Conservation (phyloP, 1,140 invertebrate species). For the Temnothorax curvispinosus region DNA sequence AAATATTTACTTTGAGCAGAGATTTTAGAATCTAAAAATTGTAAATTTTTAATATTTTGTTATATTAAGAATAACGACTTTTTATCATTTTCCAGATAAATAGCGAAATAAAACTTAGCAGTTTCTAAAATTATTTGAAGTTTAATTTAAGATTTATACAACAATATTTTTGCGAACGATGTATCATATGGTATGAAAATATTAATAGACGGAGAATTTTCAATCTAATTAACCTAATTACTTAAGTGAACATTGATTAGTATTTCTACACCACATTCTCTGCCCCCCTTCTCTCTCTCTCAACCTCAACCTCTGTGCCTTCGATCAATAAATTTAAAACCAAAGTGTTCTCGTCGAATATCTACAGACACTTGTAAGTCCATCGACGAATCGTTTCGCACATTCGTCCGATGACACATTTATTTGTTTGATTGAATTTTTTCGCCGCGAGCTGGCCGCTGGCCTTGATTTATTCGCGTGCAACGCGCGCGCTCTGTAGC, state of each 20-base stretch:
- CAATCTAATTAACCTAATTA: background rate
- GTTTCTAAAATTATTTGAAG: background rate
- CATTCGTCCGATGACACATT: conserved; percentile 21
- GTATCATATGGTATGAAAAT: background rate
- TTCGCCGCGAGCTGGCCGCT: conserved; percentile 5
- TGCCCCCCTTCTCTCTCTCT: background rate
- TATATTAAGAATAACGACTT: background rate
- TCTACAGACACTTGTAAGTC: background rate
- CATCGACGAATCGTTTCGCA: background rate
- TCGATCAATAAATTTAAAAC: conserved; percentile 16
- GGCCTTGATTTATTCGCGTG: conserved; percentile 41
- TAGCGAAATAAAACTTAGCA: too few species aligned
- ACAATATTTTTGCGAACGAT: background rate
- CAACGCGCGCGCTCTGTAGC: background rate
- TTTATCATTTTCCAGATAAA: background rate
- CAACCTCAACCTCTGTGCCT: background rate
- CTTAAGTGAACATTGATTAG: background rate
- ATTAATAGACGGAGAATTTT: background rate
- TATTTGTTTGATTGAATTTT: conserved; percentile 58
- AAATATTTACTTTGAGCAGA: background rate
- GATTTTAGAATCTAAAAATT: background rate
- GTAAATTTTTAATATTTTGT: background rate
- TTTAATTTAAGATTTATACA: background rate
- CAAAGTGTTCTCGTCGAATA: background rate
- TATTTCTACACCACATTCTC: background rate